A percentile compares a stretch with the other conserved stretches of the same genome.
Evolutionary conservation across 2,888 invertebrate genomes (phyloP).

Genomic region (Sphaerophoria taeniata): DNA sequence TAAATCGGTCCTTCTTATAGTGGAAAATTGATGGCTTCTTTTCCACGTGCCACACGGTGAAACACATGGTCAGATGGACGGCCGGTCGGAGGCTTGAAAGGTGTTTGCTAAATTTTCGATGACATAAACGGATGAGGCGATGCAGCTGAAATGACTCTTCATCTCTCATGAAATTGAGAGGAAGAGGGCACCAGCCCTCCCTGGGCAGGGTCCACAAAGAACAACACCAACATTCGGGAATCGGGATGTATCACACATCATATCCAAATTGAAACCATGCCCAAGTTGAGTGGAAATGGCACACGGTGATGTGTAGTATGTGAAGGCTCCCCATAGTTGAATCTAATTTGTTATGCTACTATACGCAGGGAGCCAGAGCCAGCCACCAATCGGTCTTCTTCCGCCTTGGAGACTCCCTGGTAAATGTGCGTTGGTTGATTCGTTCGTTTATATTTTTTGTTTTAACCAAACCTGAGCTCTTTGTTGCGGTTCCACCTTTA

Average conservation of each 20-base stretch:
- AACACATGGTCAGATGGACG: slow-evolving; percentile 29
- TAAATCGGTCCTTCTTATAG: slow-evolving; percentile 39
- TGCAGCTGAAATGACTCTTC: slow-evolving; percentile 13
- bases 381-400: slow-evolving; percentile 32
- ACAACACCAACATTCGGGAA: slow-evolving; percentile 17
- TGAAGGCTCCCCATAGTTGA: slow-evolving; percentile 1
- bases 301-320: too few species aligned
- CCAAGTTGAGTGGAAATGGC: neutral
- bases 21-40: slow-evolving; percentile 46
- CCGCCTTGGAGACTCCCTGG: slow-evolving; percentile 30
- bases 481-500: slow-evolving; percentile 17
- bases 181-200: slow-evolving; percentile 3
- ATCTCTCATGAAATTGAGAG: slow-evolving; percentile 10
- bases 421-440: slow-evolving; percentile 6
- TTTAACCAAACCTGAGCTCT: neutral
- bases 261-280: slow-evolving; percentile 32
- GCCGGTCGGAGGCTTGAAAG: slow-evolving; percentile 6
- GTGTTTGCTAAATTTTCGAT: slow-evolving; percentile 28
- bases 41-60: slow-evolving; percentile 59
- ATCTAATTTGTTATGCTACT: slow-evolving; percentile 67
- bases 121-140: slow-evolving; percentile 32
- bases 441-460: neutral
- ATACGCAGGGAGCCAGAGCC: slow-evolving; percentile 37
- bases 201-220: slow-evolving; percentile 7
- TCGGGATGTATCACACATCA: slow-evolving; percentile 50